Base-by-base conservation (phyloP, 2,888 invertebrate genomes). In the Neoascia interrupta region DNA sequence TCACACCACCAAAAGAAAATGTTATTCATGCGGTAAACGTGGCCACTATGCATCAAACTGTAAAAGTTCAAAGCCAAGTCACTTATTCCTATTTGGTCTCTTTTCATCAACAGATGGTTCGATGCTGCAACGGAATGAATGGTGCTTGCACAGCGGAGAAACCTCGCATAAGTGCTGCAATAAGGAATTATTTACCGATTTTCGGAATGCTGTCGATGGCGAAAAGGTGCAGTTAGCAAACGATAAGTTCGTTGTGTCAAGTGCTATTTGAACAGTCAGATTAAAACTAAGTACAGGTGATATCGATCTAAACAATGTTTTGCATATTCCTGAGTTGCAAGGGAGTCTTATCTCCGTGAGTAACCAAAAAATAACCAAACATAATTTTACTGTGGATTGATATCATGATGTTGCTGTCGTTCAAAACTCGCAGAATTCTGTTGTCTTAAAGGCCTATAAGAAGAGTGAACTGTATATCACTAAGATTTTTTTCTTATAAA, bases 291-390 rank as follows among this genome's bases (percentile, higher is more conserved):
- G 15, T 21, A 3, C 43, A 47, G 36, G 47, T 37, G 60, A 47
- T 8, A 23, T 60, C 6, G 6, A 16, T 45, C 45, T 76, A 51
- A 37, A 43, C 18, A 68, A 76, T 31, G 81, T 80, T 28, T 56
- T 82, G 47, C 81, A 80, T 36, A 68, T 70, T 26, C 69, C 81
- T 23, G 63, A 60, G n/a, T n/a, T n/a, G n/a, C n/a, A n/a, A n/a
- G n/a, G n/a, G n/a, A n/a, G n/a, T n/a, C n/a, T n/a, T n/a, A n/a
- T n/a, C n/a, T n/a, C n/a, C n/a, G n/a, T n/a, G n/a, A n/a, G n/a
- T n/a, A n/a, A n/a, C n/a, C n/a, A n/a, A n/a, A n/a, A n/a, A n/a
- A n/a, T n/a, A n/a, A n/a, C n/a, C n/a, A n/a, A n/a, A n/a, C n/a
- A n/a, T n/a, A n/a, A n/a, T n/a, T n/a, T n/a, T n/a, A n/a, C n/a